Conservation (phyloP, 2,797 vertebrate species). For the Tapera naevia region DNA sequence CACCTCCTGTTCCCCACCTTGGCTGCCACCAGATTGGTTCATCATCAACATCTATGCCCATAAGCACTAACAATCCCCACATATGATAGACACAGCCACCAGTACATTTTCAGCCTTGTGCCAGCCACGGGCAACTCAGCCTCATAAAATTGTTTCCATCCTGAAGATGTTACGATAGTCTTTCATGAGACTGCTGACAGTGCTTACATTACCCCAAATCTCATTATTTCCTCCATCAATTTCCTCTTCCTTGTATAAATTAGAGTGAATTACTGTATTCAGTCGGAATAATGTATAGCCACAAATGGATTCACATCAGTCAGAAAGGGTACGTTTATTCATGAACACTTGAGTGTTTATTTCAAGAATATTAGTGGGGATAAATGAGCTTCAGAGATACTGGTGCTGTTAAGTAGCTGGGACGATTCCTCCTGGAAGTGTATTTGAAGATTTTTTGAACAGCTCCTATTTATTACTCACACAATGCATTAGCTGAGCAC, state of each 20-base stretch:
- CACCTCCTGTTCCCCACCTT: neutral
- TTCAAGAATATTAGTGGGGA: conserved; percentile 60
- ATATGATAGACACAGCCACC: neutral
- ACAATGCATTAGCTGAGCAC: conserved; percentile 29
- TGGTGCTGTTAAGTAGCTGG: conserved; percentile 36
- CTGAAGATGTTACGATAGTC: neutral
- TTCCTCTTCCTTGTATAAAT: conserved; percentile 54
- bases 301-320: conserved; percentile 48
- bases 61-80: neutral
- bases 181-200: neutral
- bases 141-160: neutral
- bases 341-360: conserved; percentile 59
- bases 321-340: conserved; percentile 50
- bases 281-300: conserved; percentile 15
- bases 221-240: conserved; percentile 53
- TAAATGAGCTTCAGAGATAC: conserved; percentile 46
- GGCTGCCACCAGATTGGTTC: neutral
- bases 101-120: neutral
- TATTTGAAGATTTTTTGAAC: conserved; percentile 25
- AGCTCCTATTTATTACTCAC: conserved; percentile 3
- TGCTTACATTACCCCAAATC: conserved; percentile 10
- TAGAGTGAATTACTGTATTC: conserved; percentile 55
- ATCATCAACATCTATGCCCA: neutral
- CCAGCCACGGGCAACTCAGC: neutral
- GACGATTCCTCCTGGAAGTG: conserved; percentile 43